These are phyloP conservation scores for Therioaphis trifolii DNA, from an alignment of 2,888 invertebrate genomes.

Conservation along the genomic window DNA sequence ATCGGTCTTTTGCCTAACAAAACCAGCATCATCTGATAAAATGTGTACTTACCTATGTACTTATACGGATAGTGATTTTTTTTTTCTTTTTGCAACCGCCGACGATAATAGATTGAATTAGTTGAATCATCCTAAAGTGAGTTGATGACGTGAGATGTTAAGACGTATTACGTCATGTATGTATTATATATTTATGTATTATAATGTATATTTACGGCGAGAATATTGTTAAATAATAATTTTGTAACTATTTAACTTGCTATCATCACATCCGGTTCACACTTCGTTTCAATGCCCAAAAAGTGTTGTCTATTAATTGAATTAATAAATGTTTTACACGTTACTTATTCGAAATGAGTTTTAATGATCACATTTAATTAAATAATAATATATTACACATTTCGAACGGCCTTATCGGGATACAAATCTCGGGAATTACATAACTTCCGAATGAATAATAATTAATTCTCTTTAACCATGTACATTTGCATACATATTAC, in stretches of 20 bases:
- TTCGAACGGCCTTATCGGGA: neutral
- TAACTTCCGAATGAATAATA: neutral
- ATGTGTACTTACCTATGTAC: neutral
- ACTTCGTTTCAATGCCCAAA: neutral
- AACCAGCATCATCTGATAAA: neutral
- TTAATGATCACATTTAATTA: neutral
- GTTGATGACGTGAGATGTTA: neutral
- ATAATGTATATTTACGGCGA: neutral
- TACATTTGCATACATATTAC: neutral
- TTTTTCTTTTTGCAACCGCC: neutral
- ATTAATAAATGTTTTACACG: neutral
- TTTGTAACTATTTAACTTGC: conserved; percentile 17
- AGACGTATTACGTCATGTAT: conserved; percentile 6
- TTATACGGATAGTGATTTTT: neutral
- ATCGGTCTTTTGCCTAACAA: neutral
- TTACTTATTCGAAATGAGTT: neutral
- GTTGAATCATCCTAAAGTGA: conserved; percentile 39
- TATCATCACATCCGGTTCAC: conserved; percentile 20
- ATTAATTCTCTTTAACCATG: neutral
- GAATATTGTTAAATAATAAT: conserved; percentile 19
- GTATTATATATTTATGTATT: neutral
- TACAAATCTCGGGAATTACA: neutral
- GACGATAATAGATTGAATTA: neutral
- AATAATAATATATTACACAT: conserved; percentile 5
- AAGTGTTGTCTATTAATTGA: conserved; percentile 10